Evolutionary conservation across 1,140 invertebrate genomes (phyloP).

Genomic region (Ganaspis sp.): DNA sequence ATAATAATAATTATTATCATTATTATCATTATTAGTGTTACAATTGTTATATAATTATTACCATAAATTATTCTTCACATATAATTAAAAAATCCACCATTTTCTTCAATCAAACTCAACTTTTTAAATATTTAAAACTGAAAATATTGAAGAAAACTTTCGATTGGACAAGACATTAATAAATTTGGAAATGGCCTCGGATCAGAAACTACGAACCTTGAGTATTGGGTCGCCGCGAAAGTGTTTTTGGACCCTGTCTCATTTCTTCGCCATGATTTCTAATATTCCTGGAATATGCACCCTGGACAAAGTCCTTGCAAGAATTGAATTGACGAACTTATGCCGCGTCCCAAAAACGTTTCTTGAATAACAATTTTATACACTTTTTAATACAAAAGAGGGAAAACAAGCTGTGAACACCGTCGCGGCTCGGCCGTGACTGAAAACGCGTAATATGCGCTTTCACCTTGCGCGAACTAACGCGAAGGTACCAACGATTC

Average conservation of each 20-base stretch:
- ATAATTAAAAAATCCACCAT: no score
- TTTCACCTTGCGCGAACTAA: constrained; percentile 70
- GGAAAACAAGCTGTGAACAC: constrained; percentile 52
- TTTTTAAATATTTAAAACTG: no score
- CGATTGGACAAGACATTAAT: neutral
- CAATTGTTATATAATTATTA: no score
- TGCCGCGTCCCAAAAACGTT: neutral
- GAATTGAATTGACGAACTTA: neutral
- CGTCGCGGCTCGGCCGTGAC: constrained; percentile 73
- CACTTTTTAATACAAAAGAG: constrained; percentile 1
- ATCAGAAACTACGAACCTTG: constrained; percentile 64
- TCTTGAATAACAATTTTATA: constrained; percentile 36
- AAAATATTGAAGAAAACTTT: neutral
- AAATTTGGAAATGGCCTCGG: constrained; percentile 5
- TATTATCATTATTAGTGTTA: no score
- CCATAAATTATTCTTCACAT: no score
- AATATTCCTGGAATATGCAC: constrained; percentile 27
- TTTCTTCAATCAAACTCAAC: no score
- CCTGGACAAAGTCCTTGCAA: constrained; percentile 37
- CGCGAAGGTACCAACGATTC: constrained; percentile 50
- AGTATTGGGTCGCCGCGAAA: constrained; percentile 71
- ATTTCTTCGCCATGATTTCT: constrained; percentile 60
- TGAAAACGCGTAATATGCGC: constrained; percentile 72
- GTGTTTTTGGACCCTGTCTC: constrained; percentile 69
- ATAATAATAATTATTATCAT: no score